Conservation (phyloP, 2,113 vertebrate species). For the Aptenodytes patagonicus region DNA sequence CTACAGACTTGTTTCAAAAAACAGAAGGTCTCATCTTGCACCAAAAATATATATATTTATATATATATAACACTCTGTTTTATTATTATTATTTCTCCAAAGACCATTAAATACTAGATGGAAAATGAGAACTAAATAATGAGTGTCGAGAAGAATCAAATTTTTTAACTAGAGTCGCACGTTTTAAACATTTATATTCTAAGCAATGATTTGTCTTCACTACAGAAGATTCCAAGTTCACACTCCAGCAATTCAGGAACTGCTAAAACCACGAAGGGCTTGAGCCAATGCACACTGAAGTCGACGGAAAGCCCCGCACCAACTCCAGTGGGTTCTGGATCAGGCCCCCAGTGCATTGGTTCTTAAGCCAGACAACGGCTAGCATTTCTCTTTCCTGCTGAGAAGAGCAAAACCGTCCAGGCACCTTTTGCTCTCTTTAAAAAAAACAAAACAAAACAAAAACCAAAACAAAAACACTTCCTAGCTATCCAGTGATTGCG, state of each 20-base stretch:
- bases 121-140: constrained; percentile 74
- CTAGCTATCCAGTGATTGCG: constrained; percentile 76
- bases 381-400: constrained; percentile 59
- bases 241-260: constrained; percentile 64
- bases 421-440: constrained; percentile 58
- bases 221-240: constrained; percentile 65
- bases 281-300: background rate
- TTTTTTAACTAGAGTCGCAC: constrained; percentile 46
- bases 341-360: constrained; percentile 61
- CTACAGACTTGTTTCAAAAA: constrained; percentile 95
- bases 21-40: constrained; percentile 86
- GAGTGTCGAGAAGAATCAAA: constrained; percentile 64
- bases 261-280: constrained; percentile 15
- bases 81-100: constrained; percentile 80
- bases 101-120: constrained; percentile 91
- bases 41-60: constrained; percentile 80
- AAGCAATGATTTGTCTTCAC: constrained; percentile 67
- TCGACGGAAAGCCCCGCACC: background rate
- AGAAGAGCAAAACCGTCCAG: constrained; percentile 57
- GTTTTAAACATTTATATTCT: constrained; percentile 65
- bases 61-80: constrained; percentile 82
- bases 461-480: background rate
- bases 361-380: constrained; percentile 71
- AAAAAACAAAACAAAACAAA: background rate
- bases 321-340: background rate